Evolutionary conservation across 37 sponge, comb jelly and placozoan genomes (phyloP), one percentile per base, ranked within the genome.

Genomic region (Ianthella basta): DNA sequence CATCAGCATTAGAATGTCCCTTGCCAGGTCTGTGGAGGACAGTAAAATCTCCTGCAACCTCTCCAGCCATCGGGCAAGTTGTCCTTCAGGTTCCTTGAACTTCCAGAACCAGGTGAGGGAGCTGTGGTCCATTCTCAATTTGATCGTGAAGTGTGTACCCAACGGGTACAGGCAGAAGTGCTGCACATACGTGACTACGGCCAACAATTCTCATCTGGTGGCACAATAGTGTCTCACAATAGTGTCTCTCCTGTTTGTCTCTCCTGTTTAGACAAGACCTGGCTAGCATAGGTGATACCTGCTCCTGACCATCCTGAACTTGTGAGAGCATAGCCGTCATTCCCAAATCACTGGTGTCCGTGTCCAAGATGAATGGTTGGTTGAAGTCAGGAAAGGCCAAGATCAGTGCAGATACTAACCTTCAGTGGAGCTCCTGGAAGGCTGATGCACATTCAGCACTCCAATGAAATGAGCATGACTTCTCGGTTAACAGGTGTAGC

Each of bases 261-360:
- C 39, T 79, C 56, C 41, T 23, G 29, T 23, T 44, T 79, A 15
- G 44, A 44, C 12, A 79, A 27, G 56, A 53, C 8, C 50, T 24
- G 44, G 57, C 80, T 79, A 44, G 80, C 80, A 79, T 79, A 54
- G 56, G 80, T 53, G 24, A 79, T n/a, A 53, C 80, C 37, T 2
- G 21, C 55, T 79, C 80, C 44, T 44, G 30, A 8, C 54, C 56
- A 55, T 79, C 80, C 15, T 44, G 80, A 20, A n/a, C 18, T 29
- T 79, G 80, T 4, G 80, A 79, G 6, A 79, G 80, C 24, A 79
- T 15, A 53, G 39, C 80, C 5, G 53, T 53, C 32, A 54, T 79
- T 30, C 80, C 80, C 19, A 18, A 23, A 53, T 53, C 24, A 25
- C 80, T 55, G 30, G 56, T 53, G 29, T 79, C 80, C 23, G 80